Evolutionary conservation across 2,888 invertebrate genomes (phyloP).

Genomic region (Portevinia maculata): DNA sequence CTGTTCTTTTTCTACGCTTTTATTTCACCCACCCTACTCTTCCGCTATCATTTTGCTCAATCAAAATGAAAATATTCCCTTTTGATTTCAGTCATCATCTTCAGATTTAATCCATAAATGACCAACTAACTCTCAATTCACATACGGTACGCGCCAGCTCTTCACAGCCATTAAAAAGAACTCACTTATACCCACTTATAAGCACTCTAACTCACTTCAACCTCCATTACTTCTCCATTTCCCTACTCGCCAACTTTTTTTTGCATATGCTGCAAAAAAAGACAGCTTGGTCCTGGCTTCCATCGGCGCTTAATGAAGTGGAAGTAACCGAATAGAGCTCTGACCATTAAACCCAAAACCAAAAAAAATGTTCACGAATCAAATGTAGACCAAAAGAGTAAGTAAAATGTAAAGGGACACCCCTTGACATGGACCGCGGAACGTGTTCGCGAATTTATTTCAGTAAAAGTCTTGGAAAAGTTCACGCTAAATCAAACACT

Average conservation of each 20-base stretch:
- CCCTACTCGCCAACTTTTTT: not conserved
- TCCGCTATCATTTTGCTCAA: too few species aligned
- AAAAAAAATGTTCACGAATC: constrained; percentile 19
- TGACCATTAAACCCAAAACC: constrained; percentile 60
- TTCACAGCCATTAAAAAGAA: constrained; percentile 47
- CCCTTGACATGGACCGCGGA: constrained; percentile 20
- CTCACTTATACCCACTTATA: constrained; percentile 65
- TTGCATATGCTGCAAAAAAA: constrained; percentile 40
- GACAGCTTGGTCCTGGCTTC: constrained; percentile 5
- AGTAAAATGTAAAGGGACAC: constrained; percentile 2
- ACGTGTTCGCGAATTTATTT: constrained; percentile 28
- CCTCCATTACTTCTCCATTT: constrained; percentile 53
- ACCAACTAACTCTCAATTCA: constrained; percentile 28
- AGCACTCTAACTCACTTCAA: constrained; percentile 52
- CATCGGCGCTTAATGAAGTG: constrained; percentile 56
- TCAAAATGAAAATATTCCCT: too few species aligned
- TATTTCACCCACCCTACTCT: too few species aligned
- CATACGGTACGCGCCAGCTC: constrained; percentile 52
- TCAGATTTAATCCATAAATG: constrained; percentile 55
- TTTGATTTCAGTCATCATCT: not conserved
- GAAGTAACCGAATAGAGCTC: constrained; percentile 61
- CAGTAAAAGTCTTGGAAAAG: constrained; percentile 22
- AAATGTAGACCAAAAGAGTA: not conserved
- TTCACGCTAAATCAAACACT: constrained; percentile 65
- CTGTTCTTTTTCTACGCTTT: too few species aligned